These are phyloP conservation scores for Watsonalla binaria DNA, from an alignment of 2,888 invertebrate species.

Conservation along the genomic window DNA sequence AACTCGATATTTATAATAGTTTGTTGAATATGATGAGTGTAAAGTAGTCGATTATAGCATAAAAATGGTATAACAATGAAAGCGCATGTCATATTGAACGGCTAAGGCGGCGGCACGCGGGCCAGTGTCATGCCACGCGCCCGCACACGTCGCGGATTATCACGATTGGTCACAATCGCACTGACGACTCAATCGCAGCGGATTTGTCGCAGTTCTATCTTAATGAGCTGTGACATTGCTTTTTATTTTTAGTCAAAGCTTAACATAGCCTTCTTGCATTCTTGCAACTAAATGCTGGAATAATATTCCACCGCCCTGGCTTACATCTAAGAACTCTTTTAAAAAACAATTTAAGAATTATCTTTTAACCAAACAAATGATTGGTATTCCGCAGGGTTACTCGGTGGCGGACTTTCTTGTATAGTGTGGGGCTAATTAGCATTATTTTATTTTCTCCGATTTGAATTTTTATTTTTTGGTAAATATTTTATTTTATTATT, in stretches of 20 bases:
- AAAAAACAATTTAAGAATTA: too few species aligned
- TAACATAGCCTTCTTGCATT: too few species aligned
- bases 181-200: slow-evolving; percentile 52
- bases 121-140: slow-evolving; percentile 44
- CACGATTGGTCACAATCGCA: slow-evolving; percentile 42
- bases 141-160: slow-evolving; percentile 51
- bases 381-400: too few species aligned
- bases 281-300: too few species aligned
- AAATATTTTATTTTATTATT: too few species aligned
- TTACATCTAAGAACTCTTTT: too few species aligned
- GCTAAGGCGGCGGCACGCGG: slow-evolving; percentile 36
- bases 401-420: too few species aligned
- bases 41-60: neutral
- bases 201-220: slow-evolving; percentile 44
- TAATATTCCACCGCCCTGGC: too few species aligned
- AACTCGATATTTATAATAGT: neutral
- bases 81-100: slow-evolving; percentile 44
- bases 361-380: too few species aligned
- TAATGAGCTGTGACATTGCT: slow-evolving; percentile 68
- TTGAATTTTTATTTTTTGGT: too few species aligned
- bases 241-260: slow-evolving; percentile 32
- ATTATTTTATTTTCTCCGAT: too few species aligned
- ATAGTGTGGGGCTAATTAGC: too few species aligned
- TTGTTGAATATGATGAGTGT: slow-evolving; percentile 7
- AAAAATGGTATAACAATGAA: slow-evolving; percentile 20